These are phyloP conservation scores for Pantelozetes paolii DNA, from an alignment of 2,888 invertebrate genomes.

Conservation along the genomic window DNA sequence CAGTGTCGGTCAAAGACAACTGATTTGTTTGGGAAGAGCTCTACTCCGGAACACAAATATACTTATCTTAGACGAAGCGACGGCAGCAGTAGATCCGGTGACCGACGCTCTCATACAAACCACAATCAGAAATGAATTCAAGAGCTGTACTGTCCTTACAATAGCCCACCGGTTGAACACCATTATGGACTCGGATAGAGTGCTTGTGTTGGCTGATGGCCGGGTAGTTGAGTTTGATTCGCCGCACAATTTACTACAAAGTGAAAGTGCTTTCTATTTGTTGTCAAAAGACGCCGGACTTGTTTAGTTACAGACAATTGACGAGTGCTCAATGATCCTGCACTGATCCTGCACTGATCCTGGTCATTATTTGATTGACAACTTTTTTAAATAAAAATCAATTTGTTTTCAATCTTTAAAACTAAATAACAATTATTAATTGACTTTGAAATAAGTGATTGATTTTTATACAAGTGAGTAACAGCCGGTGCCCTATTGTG, in stretches of 20 bases:
- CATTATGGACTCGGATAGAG: constrained; percentile 55
- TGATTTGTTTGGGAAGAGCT: constrained; percentile 43
- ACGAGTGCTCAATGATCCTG: too few relatives aligned
- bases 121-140: constrained; percentile 53
- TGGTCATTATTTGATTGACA: too few relatives aligned
- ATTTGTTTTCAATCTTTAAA: too few relatives aligned
- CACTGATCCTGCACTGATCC: too few relatives aligned
- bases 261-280: constrained; percentile 45
- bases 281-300: constrained; percentile 53
- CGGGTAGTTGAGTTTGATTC: constrained; percentile 46
- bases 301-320: too few relatives aligned
- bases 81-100: constrained; percentile 54
- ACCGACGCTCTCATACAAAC: constrained; percentile 54
- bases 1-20: constrained; percentile 47
- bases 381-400: too few relatives aligned
- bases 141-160: constrained; percentile 53
- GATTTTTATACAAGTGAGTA: too few relatives aligned
- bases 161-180: constrained; percentile 54
- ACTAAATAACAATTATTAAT: too few relatives aligned
- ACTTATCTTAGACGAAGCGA: constrained; percentile 54
- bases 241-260: constrained; percentile 37
- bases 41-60: constrained; percentile 42
- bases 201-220: constrained; percentile 61
- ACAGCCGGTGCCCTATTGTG: too few relatives aligned
- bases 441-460: too few relatives aligned